Percentiles rank a stretch among this genome's conserved stretches.
Conservation (phyloP, 92 coral and sea anemone species). For the Paragorgia papillata region DNA sequence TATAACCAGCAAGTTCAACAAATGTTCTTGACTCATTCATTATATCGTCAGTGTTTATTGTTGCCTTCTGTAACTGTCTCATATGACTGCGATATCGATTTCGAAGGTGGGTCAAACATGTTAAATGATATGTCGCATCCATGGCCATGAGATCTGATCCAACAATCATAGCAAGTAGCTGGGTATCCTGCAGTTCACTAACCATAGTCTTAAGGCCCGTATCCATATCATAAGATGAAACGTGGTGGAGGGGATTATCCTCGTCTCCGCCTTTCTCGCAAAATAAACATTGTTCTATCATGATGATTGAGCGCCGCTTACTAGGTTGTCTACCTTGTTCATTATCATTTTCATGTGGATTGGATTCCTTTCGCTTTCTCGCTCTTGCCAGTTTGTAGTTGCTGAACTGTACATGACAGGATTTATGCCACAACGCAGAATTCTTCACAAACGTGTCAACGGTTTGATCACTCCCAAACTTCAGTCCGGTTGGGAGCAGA, state of each 20-base stretch:
- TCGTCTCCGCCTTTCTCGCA: background rate
- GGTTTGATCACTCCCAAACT: constrained; percentile 3
- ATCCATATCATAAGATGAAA: background rate
- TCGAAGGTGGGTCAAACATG: constrained; percentile 22
- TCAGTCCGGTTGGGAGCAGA: background rate
- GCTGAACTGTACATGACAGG: constrained; percentile 43
- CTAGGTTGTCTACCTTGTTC: background rate
- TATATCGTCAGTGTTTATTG: background rate
- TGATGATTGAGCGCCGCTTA: background rate
- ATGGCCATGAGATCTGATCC: constrained; percentile 39
- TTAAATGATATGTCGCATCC: constrained; percentile 41
- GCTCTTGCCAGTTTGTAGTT: constrained; percentile 39
- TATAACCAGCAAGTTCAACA: constrained; percentile 36
- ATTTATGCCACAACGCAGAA: constrained; percentile 41
- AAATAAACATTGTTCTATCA: background rate
- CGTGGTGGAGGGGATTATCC: background rate
- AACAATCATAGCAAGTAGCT: background rate
- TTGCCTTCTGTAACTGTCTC: constrained; percentile 2
- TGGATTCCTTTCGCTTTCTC: constrained; percentile 22
- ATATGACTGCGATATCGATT: constrained; percentile 26
- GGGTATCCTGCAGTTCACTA: background rate
- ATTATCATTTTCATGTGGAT: background rate
- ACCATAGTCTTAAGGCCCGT: background rate
- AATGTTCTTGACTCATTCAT: constrained; percentile 52
- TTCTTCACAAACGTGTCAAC: background rate